Base-by-base conservation (phyloP, 1,140 invertebrate genomes). In the Drosophila guanche region DNA sequence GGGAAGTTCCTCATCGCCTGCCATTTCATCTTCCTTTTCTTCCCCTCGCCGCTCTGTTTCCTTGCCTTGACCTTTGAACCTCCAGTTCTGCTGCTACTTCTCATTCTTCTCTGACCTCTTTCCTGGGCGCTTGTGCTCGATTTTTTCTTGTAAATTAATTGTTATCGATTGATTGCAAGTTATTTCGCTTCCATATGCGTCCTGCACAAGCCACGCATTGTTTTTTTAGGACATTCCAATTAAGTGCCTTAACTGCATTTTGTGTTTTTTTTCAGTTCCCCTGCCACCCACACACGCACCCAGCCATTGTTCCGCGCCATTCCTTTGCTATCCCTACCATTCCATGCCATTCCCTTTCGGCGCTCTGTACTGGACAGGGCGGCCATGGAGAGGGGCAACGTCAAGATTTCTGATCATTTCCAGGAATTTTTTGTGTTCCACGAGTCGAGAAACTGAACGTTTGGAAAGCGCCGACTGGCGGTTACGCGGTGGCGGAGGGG, bases 141-240 rank as follows among this genome's bases (percentile, higher is more conserved):
- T 29, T 61, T 43, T 43, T 29, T 7, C 41, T 12, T 8, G 20
- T 7, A 54, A 60, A 72, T 79, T 83, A 84, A 76, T 66, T 84
- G 75, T 52, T 83, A 83, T 83, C 58, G 79, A 83, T 83, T 84
- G 57, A 37, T 56, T 53, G 54, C 75, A 33, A 37, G 16, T 27
- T 59, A 37, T 33, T 41, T 25, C 48, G 10, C 33, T 10, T 10
- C 10, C 33, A 37, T 37, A 37, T 37, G 33, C 33, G 33, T 37
- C 33, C 33, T 37, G 33, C 10, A 12, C 3, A 10, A 12, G 33
- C 33, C 33, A 37, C 33, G 10, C 33, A 37, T 10, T 40, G 29
- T 22, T 33, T 56, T 20, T 6, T 40, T 53, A 10, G 22, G 33
- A 54, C 3, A n/a, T 60, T 62, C 29, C 50, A 56, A 46, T 57